Base-by-base conservation (phyloP, 1,140 invertebrate genomes). In the Glossosoma conforme region DNA sequence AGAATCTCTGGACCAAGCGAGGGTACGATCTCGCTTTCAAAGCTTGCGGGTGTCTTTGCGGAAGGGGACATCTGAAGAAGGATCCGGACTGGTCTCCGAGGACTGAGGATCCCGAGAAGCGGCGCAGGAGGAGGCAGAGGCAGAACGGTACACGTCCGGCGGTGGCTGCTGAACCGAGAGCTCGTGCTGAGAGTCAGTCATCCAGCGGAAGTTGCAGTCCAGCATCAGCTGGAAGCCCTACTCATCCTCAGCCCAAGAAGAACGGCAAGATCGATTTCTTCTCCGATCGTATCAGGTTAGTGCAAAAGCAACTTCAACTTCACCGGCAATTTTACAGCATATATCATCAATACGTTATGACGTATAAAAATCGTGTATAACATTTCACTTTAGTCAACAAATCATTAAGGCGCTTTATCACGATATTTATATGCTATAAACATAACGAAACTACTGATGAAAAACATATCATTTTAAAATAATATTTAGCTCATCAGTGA, bases 1-100 rank as follows among this genome's bases (percentile, higher is more conserved):
- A 97, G 72, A 95, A 97, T 66, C 73, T 98, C 45, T 98, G 94
- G 94, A 96, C 93, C 28, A 96, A 97, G 71, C 95, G 95, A 69
- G 93, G 93, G 10, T 97, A 96, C 74, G 93, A 98, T 68, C 72
- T 96, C 64, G 91, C 92, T 1, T 90, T 86, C 65, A 91, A 91
- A 65, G 87, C 92, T 33, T 89, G 93, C 79, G 83, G 87, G 59
- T 84, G 93, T 77, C 81, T 87, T 61, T 85, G 94, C 71, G 89
- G 88, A 0, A 77, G 91, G 4, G 94, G 94, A 1, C 93, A 97
- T 66, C 67, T 98, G 43, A 87, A 93, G 62, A 97, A 97, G 70
- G 93, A 97, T 72, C 74, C 94, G 10, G 91, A 97, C 62, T 97
- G 93, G 90, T 76, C 83, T 56, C 79, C 89, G 3, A 74, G 78